phyloP scores from a whole-genome alignment of 2,113 vertebrate species.

The Indicator maculatus region DNA sequence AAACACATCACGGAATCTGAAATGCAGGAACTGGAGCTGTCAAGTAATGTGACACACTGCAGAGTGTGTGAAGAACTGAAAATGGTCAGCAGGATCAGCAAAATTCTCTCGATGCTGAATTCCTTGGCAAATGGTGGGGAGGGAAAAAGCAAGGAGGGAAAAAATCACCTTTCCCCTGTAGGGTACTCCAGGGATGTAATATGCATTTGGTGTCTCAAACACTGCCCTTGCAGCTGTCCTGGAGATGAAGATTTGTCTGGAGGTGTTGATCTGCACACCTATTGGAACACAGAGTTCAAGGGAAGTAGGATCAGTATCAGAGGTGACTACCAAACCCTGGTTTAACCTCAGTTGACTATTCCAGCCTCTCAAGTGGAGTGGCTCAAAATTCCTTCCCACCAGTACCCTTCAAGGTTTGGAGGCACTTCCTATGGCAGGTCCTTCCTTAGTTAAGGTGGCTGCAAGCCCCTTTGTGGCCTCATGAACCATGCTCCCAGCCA shows the following conservation, averaged over 20 bases:
- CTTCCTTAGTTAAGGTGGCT: neutral
- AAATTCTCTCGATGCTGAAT: neutral
- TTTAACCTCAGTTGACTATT: neutral
- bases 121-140: neutral
- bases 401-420: neutral
- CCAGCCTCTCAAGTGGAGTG: neutral
- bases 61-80: neutral
- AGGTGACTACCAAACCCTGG: neutral
- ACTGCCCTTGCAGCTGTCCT: constrained; percentile 37
- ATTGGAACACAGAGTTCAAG: neutral
- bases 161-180: constrained; percentile 71
- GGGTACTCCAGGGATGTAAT: constrained; percentile 71
- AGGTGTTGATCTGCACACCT: constrained; percentile 59
- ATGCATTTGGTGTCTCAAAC: constrained; percentile 64
- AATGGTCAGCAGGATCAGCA: neutral
- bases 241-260: constrained; percentile 52
- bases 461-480: neutral
- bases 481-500: rapidly evolving
- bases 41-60: neutral
- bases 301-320: neutral
- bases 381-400: neutral
- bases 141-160: neutral
- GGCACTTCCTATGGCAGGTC: neutral
- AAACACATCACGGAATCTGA: neutral
- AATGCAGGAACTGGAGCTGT: neutral